Percentiles rank a stretch among this genome's conserved stretches.
Evolutionary conservation across 2,797 vertebrate species (phyloP).

Genomic region (Orestias chungarensis): DNA sequence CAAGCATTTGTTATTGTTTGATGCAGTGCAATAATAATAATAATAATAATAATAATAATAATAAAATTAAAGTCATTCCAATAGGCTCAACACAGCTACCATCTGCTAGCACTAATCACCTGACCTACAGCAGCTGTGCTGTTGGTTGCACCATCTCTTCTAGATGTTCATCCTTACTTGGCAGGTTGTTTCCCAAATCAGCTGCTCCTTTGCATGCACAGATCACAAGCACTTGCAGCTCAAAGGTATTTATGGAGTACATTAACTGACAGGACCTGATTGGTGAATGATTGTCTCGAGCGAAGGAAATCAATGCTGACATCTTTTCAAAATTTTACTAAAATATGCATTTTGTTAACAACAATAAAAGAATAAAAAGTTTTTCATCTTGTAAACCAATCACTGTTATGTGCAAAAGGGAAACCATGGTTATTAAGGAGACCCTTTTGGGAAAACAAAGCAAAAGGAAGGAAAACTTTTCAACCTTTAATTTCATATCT

Average conservation of each 20-base stretch:
- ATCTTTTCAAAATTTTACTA: neutral
- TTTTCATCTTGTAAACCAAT: too few species aligned
- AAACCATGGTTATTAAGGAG: neutral
- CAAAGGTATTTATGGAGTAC: neutral
- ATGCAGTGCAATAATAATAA: too few species aligned
- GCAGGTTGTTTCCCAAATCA: neutral
- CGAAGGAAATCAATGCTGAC: neutral
- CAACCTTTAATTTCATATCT: too few species aligned
- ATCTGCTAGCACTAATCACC: neutral
- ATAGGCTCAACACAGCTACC: neutral
- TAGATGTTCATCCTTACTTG: neutral
- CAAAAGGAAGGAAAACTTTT: neutral
- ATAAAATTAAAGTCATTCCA: too few species aligned
- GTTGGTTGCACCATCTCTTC: too few species aligned
- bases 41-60: too few species aligned
- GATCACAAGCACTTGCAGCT: neutral
- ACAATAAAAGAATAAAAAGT: neutral
- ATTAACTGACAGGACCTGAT: neutral
- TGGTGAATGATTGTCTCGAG: neutral
- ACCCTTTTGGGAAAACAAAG: neutral
- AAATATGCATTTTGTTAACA: neutral
- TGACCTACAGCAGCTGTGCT: too few species aligned
- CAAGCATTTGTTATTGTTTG: too few species aligned
- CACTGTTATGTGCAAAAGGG: neutral
- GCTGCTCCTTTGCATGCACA: neutral